Evolutionary conservation across 2,888 invertebrate genomes (phyloP).

Genomic region (Megalurothrips usitatus): DNA sequence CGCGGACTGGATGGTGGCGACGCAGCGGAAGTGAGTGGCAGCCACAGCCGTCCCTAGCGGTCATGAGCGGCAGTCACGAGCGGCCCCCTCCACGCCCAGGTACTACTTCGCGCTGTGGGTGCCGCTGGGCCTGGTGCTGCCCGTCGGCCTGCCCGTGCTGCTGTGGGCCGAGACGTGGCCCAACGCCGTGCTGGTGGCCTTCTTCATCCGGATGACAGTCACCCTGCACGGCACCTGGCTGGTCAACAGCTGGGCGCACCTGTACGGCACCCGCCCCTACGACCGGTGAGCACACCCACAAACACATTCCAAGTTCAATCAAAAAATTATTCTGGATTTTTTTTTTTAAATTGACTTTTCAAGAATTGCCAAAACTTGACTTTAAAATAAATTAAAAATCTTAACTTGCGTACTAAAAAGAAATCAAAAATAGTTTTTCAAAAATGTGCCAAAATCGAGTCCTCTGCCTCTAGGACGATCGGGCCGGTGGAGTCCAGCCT

Average conservation of each 20-base stretch:
- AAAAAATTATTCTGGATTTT: too few species aligned
- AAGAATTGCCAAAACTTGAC: too few species aligned
- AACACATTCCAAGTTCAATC: too few species aligned
- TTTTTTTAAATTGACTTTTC: too few species aligned
- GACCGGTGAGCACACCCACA: too few species aligned
- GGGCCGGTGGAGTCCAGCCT: constrained; percentile 48
- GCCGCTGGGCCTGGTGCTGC: constrained; percentile 55
- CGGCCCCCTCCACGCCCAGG: constrained; percentile 44
- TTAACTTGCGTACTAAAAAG: too few species aligned
- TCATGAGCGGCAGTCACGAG: constrained; percentile 65
- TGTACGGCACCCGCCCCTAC: constrained; percentile 84
- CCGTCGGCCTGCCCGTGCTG: constrained; percentile 53
- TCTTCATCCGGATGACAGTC: constrained; percentile 48
- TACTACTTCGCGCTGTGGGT: constrained; percentile 52
- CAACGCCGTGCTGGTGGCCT: constrained; percentile 62
- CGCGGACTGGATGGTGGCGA: constrained; percentile 68
- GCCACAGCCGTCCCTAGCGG: too few species aligned
- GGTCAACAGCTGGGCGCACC: constrained; percentile 90
- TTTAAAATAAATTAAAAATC: too few species aligned
- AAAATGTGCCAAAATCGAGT: neutral
- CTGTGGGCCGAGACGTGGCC: constrained; percentile 51
- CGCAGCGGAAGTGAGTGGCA: constrained; percentile 67
- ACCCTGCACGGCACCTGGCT: constrained; percentile 71
- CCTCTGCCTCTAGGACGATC: constrained; percentile 41
- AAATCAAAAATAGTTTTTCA: too few species aligned